Base-by-base conservation (phyloP, 2,113 vertebrate genomes). In the Ptilonorhynchus violaceus region DNA sequence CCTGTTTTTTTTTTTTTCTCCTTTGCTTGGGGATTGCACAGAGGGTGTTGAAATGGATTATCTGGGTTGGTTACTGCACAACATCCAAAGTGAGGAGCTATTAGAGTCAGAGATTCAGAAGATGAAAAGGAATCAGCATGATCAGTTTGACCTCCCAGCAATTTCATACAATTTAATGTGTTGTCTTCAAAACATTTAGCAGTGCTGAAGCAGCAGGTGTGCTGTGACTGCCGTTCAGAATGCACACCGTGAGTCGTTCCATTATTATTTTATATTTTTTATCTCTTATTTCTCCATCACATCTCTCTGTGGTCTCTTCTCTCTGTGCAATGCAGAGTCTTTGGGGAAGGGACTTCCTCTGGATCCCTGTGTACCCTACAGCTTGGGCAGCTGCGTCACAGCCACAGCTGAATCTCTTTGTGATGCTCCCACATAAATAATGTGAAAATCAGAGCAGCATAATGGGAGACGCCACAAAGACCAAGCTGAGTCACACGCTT, bases 131-230 rank as follows among this genome's bases (percentile, higher is more conserved):
- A 76, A 78, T 60, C 75, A 86, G 68, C 63, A 18, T 8, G 88
- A 92, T 91, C 93, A 64, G 73, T 92, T 64, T 93, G 93, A 94
- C 85, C 79, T 96, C 63, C 30, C 49, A 70, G 64, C 82, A 70
- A 60, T 88, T 94, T 84, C 56, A 47, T 24, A 52, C 55, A 39
- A 77, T 86, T 76, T 63, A 64, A 23, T 30, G 33, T 58, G 47
- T 77, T 92, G 63, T 62, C 88, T 70, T 83, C 72, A 66, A 80
- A 93, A 73, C 30, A n/a, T 15, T 30, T 15, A 39, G 50, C 42
- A 88, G 75, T 16, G 4, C 2, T 28, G 79, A 84, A 47, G 64
- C 73, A 64, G 92, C 89, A 79, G 73, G 80, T 70, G 44, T 25
- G 3, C 50, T 59, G 42, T 21, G 47, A 16, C n/a, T 83, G 79